These are phyloP conservation scores for Volucella bombylans DNA, from an alignment of 2,888 invertebrate genomes.

Conservation along the genomic window DNA sequence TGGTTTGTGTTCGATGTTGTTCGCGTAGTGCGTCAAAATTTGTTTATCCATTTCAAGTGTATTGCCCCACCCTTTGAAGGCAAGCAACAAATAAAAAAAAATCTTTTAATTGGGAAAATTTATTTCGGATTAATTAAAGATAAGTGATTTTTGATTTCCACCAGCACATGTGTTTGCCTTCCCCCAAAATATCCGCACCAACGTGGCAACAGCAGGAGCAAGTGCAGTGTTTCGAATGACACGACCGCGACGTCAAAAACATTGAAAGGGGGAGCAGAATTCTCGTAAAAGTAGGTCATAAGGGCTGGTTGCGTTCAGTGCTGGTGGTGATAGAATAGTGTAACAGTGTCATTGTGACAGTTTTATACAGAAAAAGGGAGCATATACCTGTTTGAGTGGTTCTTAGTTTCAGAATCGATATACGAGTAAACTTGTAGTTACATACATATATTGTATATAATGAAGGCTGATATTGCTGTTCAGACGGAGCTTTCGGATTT, in stretches of 20 bases:
- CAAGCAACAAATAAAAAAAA: neutral
- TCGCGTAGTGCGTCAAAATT: constrained; percentile 18
- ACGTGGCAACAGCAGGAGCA: neutral
- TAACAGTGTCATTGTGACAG: constrained; percentile 24
- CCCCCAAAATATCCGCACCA: neutral
- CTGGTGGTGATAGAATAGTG: constrained; percentile 17
- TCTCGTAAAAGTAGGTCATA: constrained; percentile 56
- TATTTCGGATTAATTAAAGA: constrained; percentile 25
- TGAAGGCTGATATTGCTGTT: constrained; percentile 80
- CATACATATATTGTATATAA: constrained; percentile 34
- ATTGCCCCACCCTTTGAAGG: constrained; percentile 19
- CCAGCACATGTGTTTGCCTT: neutral
- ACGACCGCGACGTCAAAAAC: neutral
- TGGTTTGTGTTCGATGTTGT: constrained; percentile 2
- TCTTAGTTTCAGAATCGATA: constrained; percentile 20
- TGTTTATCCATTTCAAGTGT: constrained; percentile 43
- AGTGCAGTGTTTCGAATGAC: neutral
- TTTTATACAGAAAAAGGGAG: neutral
- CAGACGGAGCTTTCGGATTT: constrained; percentile 81
- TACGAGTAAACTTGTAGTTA: too few species aligned
- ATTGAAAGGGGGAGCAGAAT: neutral
- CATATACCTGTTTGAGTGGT: neutral
- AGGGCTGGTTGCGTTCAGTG: constrained; percentile 32
- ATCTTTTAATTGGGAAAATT: constrained; percentile 10
- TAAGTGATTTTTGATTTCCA: constrained; percentile 13